Evolutionary conservation across 2,797 vertebrate genomes (phyloP), one percentile per base, ranked within the genome.

Genomic region (Rhinella marina): DNA sequence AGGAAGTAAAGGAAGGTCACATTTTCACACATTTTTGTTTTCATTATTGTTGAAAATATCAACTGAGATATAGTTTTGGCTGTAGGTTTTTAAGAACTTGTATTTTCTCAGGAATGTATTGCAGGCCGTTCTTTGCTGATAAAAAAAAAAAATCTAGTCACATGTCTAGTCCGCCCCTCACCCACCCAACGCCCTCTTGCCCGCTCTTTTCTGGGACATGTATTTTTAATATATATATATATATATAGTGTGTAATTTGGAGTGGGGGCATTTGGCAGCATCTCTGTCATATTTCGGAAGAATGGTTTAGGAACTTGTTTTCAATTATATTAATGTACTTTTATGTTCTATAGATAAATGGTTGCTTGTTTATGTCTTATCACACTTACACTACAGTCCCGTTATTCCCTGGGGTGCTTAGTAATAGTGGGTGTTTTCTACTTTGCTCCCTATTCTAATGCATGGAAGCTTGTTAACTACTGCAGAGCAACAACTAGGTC

Each of bases 91-190:
- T 76, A 75, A 29, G 17, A 75, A 41, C 21, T n/a, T 32, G 83
- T 83, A 59, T 2, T 70, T 21, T 73, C 72, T 82, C 9, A 61
- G 64, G 32, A 79, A 78, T 78, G 81, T 32, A 12, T 61, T 61
- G 25, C 70, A 78, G 88, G 84, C 84, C 84, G 32, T 82, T 77
- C 70, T 86, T 76, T 32, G 19, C 72, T 61, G 48, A 64, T 14
- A 61, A 81, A 82, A 41, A 89, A 73, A 83, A 84, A 85, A 88
- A 84, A 84, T 19, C 50, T 52, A 70, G 88, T 89, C 88, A 89
- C 85, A 52, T 86, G 85, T 83, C n/a, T 83, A 54, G 80, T 48
- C 84, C 84, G 54, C 79, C 84, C 88, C 52, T 86, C 32, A 62
- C 57, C 80, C 32, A 62, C 57, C 80, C 85, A 75, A 86, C 88